Conservation (phyloP, 2,797 vertebrate genomes). For the Anisognathus igniventris region DNA sequence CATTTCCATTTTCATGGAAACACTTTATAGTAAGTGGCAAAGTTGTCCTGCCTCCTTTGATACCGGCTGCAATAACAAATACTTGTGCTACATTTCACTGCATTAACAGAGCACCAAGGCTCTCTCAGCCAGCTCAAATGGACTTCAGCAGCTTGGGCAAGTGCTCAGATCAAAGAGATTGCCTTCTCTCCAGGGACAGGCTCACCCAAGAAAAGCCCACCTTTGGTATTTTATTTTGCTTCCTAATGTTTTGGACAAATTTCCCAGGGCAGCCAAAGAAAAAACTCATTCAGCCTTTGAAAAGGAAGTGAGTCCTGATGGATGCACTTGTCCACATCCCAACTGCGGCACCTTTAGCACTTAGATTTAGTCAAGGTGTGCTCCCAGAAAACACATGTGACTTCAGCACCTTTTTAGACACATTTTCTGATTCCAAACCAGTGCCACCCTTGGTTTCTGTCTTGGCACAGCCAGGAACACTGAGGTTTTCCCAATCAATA, state of each 20-base stretch:
- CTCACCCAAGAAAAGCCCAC: background rate
- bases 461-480: background rate
- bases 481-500: background rate
- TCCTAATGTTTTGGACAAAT: background rate
- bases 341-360: background rate
- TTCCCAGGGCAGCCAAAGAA: background rate
- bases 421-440: background rate
- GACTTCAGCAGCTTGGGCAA: background rate
- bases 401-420: background rate
- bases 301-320: background rate
- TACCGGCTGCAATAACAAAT: background rate
- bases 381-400: rapidly evolving
- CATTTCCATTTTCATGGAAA: slow-evolving; percentile 30
- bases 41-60: slow-evolving; percentile 5
- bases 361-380: background rate
- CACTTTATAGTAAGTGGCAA: slow-evolving; percentile 1
- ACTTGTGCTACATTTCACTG: background rate
- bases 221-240: background rate
- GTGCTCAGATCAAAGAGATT: background rate
- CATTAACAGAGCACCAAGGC: background rate
- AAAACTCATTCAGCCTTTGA: background rate
- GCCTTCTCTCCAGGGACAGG: background rate
- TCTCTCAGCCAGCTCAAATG: background rate
- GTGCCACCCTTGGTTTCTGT: background rate
- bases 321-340: background rate